phyloP scores from a whole-genome alignment of 2,888 invertebrate species.

The Stenolophus ochropezus region DNA sequence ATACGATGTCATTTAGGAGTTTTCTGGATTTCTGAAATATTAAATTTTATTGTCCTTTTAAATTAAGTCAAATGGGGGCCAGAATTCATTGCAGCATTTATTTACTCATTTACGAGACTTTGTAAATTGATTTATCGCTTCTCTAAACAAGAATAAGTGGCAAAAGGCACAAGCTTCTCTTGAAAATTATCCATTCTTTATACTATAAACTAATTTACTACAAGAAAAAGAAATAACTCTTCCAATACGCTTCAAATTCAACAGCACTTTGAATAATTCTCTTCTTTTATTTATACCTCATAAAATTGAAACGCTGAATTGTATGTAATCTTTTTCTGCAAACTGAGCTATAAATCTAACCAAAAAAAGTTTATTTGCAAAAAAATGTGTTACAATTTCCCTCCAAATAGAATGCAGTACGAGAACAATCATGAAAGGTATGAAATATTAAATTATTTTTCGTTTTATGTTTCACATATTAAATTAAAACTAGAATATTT shows the following conservation, averaged over 20 bases:
- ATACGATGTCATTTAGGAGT: slow-evolving; percentile 4
- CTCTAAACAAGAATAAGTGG: neutral
- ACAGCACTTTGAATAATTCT: neutral
- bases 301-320: neutral
- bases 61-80: slow-evolving; percentile 18
- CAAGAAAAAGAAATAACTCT: neutral
- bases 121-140: neutral
- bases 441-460: neutral
- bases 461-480: neutral
- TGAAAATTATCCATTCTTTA: neutral
- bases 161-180: neutral
- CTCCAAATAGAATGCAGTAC: neutral
- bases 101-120: slow-evolving; percentile 1
- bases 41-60: slow-evolving; percentile 32
- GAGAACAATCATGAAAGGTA: neutral
- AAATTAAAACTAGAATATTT: neutral
- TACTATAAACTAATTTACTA: neutral
- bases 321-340: neutral
- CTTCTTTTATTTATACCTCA: neutral
- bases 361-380: neutral
- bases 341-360: neutral
- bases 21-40: slow-evolving; percentile 29
- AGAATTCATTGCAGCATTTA: slow-evolving; percentile 11
- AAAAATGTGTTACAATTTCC: neutral
- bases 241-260: neutral